phyloP scores from a whole-genome alignment of 2,113 vertebrate genomes.

The Callionymus lyra region DNA sequence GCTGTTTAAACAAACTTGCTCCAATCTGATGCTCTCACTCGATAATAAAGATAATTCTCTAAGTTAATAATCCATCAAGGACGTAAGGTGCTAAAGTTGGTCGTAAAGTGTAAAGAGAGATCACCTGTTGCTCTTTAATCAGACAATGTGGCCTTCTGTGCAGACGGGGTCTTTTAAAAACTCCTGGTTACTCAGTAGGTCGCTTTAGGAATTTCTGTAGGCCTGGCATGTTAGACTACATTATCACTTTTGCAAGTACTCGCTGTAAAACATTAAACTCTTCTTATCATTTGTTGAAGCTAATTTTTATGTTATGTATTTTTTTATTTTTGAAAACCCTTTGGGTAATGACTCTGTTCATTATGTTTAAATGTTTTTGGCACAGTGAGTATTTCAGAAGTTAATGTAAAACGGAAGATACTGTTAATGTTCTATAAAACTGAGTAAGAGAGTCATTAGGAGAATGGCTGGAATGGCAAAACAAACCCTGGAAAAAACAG shows the following conservation, averaged over 20 bases:
- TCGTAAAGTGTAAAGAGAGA: slow-evolving; percentile 18
- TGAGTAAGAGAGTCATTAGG: background rate
- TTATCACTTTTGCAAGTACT: too few relatives aligned
- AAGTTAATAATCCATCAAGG: slow-evolving; percentile 67
- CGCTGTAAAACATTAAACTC: too few relatives aligned
- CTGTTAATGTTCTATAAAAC: slow-evolving; percentile 27
- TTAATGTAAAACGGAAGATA: slow-evolving; percentile 14
- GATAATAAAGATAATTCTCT: slow-evolving; percentile 40
- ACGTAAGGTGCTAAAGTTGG: slow-evolving; percentile 13
- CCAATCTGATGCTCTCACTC: slow-evolving; percentile 4
- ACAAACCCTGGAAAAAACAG: too few relatives aligned
- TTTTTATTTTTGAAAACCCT: too few relatives aligned
- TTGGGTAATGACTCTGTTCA: background rate
- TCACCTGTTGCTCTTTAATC: background rate
- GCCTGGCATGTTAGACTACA: slow-evolving; percentile 1
- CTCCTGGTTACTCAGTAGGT: slow-evolving; percentile 15
- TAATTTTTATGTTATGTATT: too few relatives aligned
- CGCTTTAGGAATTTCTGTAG: slow-evolving; percentile 11
- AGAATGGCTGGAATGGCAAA: background rate
- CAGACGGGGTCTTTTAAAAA: background rate
- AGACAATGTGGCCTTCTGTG: background rate
- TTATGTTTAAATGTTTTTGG: too few relatives aligned
- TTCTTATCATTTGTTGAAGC: too few relatives aligned
- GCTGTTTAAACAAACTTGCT: background rate
- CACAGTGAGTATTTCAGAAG: slow-evolving; percentile 1